Conservation (phyloP, 1,140 invertebrate genomes). For the Drosophila arizonae region DNA sequence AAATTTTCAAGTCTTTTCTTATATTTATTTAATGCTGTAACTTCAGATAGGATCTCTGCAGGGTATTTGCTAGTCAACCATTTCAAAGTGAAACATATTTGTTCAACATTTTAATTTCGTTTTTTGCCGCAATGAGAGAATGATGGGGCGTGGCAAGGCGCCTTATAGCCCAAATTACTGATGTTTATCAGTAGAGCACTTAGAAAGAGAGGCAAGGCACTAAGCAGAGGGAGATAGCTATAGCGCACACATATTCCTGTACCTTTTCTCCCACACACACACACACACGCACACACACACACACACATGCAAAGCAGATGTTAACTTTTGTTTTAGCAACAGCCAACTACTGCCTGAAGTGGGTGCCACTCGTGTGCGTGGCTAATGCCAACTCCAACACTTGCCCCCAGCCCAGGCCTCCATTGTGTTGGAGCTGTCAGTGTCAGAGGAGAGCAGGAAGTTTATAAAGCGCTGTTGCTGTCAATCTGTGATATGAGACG, state of each 20-base stretch:
- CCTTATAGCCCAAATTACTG: conserved; percentile 64
- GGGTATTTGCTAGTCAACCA: conserved; percentile 12
- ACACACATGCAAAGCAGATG: conserved; percentile 53
- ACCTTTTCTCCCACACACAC: neutral
- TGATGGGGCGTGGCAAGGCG: conserved; percentile 47
- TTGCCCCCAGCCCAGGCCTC: neutral
- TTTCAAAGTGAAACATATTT: neutral
- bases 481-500: conserved; percentile 75
- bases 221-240: conserved; percentile 6
- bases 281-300: neutral
- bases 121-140: conserved; percentile 57
- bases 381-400: conserved; percentile 37
- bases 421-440: conserved; percentile 29
- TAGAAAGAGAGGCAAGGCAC: neutral
- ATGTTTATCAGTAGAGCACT: conserved; percentile 69
- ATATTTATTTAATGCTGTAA: neutral
- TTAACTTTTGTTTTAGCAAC: conserved; percentile 77
- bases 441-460: conserved; percentile 26
- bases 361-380: conserved; percentile 55
- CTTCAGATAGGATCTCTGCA: neutral
- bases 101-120: conserved; percentile 51
- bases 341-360: conserved; percentile 72
- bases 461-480: conserved; percentile 50
- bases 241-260: neutral
- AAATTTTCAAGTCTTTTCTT: too few relatives aligned